Evolutionary conservation across 2,797 vertebrate species (phyloP).

Genomic region (Taenioides sp.): DNA sequence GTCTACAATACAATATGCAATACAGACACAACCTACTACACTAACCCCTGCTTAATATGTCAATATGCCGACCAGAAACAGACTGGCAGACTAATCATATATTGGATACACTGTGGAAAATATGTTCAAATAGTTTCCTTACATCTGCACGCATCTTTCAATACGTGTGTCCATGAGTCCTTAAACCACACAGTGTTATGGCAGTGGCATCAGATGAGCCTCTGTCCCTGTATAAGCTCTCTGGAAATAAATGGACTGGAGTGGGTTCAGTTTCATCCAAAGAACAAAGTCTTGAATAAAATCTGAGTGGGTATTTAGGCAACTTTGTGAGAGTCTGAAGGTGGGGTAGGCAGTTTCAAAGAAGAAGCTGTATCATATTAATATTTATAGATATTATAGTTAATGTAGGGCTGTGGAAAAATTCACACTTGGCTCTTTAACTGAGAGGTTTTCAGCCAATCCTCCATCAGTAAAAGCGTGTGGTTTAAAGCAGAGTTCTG

Average conservation of each 20-base stretch:
- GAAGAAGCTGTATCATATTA: not conserved
- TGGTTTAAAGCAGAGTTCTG: too few relatives aligned
- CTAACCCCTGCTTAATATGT: conserved; percentile 36
- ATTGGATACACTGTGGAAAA: not conserved
- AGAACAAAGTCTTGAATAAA: conserved; percentile 33
- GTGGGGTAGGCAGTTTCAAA: conserved; percentile 19
- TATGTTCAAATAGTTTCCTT: conserved; percentile 3
- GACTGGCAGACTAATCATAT: conserved; percentile 18
- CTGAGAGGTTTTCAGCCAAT: too few relatives aligned
- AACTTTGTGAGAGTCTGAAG: conserved; percentile 21
- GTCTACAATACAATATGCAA: not conserved
- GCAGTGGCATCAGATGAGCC: conserved; percentile 17
- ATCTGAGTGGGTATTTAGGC: conserved; percentile 31
- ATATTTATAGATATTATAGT: conserved; percentile 16
- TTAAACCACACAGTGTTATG: conserved; percentile 21
- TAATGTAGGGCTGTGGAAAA: not conserved
- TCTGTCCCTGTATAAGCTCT: conserved; percentile 9
- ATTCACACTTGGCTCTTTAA: too few relatives aligned
- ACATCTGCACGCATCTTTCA: conserved; percentile 17
- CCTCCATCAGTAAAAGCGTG: too few relatives aligned
- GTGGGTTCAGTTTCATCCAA: conserved; percentile 36
- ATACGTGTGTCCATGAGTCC: conserved; percentile 16
- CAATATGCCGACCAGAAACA: conserved; percentile 18
- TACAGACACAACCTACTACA: not conserved
- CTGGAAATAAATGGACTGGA: conserved; percentile 40